These are phyloP conservation scores for Trachythela sp. DNA, from an alignment of 64 coral and sea anemone species.

Conservation along the genomic window DNA sequence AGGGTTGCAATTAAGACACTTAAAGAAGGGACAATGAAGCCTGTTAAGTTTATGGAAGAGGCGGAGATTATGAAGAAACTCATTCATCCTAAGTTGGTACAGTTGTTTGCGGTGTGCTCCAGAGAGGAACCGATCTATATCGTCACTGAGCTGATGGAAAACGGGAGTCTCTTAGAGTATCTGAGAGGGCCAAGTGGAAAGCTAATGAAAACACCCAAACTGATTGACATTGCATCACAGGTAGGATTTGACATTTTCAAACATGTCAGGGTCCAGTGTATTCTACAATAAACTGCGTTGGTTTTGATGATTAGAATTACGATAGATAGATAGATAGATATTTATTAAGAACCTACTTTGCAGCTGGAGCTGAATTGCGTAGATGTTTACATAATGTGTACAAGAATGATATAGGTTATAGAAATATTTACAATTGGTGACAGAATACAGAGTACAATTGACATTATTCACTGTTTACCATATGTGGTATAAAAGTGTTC, in stretches of 20 bases:
- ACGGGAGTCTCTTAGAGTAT: constrained; percentile 82
- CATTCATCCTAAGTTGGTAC: constrained; percentile 80
- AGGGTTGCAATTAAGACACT: constrained; percentile 26
- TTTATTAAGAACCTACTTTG: no score
- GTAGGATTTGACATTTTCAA: not conserved
- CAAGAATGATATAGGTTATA: no score
- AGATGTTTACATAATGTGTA: no score
- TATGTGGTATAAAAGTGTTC: no score
- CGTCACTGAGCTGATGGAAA: constrained; percentile 88
- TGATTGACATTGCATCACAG: constrained; percentile 74
- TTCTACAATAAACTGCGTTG: no score
- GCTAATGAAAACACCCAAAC: constrained; percentile 57
- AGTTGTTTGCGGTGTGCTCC: constrained; percentile 85
- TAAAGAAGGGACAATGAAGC: not conserved
- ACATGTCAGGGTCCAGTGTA: no score
- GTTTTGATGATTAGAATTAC: no score
- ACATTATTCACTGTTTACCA: no score
- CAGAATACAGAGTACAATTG: no score
- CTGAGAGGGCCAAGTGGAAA: constrained; percentile 61
- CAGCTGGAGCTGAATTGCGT: no score
- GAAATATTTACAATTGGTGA: no score
- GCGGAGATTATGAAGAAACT: constrained; percentile 95
- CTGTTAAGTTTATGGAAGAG: constrained; percentile 68
- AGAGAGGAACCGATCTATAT: constrained; percentile 96
- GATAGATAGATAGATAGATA: no score